Base-by-base conservation (phyloP, 2,888 invertebrate species). In the Drosophila anomalata region DNA sequence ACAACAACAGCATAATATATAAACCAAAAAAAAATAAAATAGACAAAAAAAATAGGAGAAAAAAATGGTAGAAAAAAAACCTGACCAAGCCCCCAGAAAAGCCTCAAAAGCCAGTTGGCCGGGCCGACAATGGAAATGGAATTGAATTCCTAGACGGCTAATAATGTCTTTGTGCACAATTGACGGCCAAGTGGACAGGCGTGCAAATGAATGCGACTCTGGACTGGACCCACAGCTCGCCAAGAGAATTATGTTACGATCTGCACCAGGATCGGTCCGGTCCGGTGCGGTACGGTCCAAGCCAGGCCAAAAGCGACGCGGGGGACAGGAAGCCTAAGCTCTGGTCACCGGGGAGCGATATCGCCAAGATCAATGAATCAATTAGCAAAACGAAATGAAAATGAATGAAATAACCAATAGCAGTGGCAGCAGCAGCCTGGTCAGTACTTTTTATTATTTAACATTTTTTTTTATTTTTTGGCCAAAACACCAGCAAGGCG, bases 91-190 rank as follows among this genome's bases (percentile, higher is more conserved):
- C 82, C 77, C 63, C 56, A 29, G 48, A 41, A 70, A 42, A 31
- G 39, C 53, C 17, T 42, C 36, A 50, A 56, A 53, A 71, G 51
- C 63, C 56, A 71, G 70, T 70, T 63, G 61, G 53, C 58, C 50
- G 11, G 73, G 56, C 58, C 47, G 53, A 80, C 80, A 81, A 86
- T 81, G 86, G 83, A 79, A 83, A 87, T 77, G 80, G 79, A 80
- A 83, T 85, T 78, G 80, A 88, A 88, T 88, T 85, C 84, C 88
- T 73, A 56, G 76, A 69, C 86, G 81, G 84, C 81, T 88, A 85
- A 85, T 85, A 85, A 85, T 85, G 85, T 85, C 85, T 85, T 85
- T 85, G 88, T 84, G 87, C 76, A 71, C 86, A 84, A 84, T 87
- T 84, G 84, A 84, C 84, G 86, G 78, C 86, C 74, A 76, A 73